Base-by-base conservation (phyloP, 1,140 invertebrate species). In the Radopholus similis region DNA sequence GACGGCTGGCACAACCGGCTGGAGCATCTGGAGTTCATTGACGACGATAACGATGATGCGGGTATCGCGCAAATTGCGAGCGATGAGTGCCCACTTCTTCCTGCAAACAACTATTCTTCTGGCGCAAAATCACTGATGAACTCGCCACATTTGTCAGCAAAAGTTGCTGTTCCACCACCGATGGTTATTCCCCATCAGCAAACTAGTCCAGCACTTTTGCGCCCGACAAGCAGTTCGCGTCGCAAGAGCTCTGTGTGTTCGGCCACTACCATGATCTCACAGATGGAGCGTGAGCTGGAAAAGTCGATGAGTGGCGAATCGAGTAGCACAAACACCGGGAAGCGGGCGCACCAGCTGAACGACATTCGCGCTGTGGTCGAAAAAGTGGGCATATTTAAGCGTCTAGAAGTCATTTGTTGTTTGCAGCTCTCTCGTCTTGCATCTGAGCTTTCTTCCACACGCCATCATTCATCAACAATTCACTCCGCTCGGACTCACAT, bases 351-450 rank as follows among this genome's bases (percentile, higher is more conserved):
- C 21, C 70, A 72, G 32, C 30, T 72, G 23, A 65, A 60, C 13
- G 70, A 72, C 47, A 72, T 72, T 26, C 44, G 53, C 11, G 47
- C 60, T 5, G 64, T 73, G 21, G 69, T 72, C 18, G 70, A 72
- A 8, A 72, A 72, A 35, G 59, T 49, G n/a, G 15, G 6, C 35
- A 3, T 9, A 58, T 15, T 44, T 58, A 58, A 21, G 4, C 0
- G 28, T 44, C 21, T n/a, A n/a, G n/a, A n/a, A n/a, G 18, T 28
- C 1, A 23, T 30, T 56, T 13, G 9, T 9, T 5, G 30, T 23
- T 56, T 56, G 5, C 18, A 62, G 59, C 42, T 73, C 32, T 69
- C 64, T 4, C 37, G 42, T 26, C 32, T 74, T 23, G 64, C 71
- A 18, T 66, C 53, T 32, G 71, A 73, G 42, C 38, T 70, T 21